Base-by-base conservation (phyloP, 2,797 vertebrate genomes). In the Astyanax mexicanus region DNA sequence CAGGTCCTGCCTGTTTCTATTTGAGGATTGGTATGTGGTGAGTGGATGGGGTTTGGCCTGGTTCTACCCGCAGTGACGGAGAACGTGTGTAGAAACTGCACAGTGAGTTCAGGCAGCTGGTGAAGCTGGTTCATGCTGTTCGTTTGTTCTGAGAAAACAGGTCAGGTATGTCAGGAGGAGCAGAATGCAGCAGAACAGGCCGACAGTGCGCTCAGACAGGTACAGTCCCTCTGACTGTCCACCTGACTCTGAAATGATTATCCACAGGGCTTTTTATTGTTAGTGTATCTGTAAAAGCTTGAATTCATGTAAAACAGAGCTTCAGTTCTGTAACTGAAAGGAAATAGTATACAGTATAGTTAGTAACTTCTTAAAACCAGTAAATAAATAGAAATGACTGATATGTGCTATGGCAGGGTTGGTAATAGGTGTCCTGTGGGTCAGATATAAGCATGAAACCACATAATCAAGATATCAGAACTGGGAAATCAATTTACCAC, bases 171-270 rank as follows among this genome's bases (percentile, higher is more conserved):
- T 27, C 13, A 55, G 42, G 77, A n/a, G 21, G 58, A 25, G 19
- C 32, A 49, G 60, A 77, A 77, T 77, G 75, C 68, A 65, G 60
- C 4, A 11, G 58, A 65, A 57, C 75, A 9, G 23, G 62, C 4
- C 32, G 1, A 3, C 25, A 6, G 23, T 27, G 62, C 17, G 19
- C 12, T 70, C 49, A 35, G 68, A 65, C 68, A 45, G 19, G 49
- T 65, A 37, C 1, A 6, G 54, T 44, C 12, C 45, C 19, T 25
- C 12, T 47, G 19, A 44, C 15, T 38, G 19, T 35, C 17, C 13
- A 19, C n/a, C 37, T 35, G 19, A 25, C n/a, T n/a, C 27, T 35
- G 10, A 58, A n/a, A n/a, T n/a, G n/a, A n/a, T n/a, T 9, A 37
- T 21, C 49, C 19, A 23, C 23, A 11, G 3, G 7, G 11, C n/a